Conservation (phyloP, 2,888 invertebrate genomes). For the Brachypalpus laphriformis region DNA sequence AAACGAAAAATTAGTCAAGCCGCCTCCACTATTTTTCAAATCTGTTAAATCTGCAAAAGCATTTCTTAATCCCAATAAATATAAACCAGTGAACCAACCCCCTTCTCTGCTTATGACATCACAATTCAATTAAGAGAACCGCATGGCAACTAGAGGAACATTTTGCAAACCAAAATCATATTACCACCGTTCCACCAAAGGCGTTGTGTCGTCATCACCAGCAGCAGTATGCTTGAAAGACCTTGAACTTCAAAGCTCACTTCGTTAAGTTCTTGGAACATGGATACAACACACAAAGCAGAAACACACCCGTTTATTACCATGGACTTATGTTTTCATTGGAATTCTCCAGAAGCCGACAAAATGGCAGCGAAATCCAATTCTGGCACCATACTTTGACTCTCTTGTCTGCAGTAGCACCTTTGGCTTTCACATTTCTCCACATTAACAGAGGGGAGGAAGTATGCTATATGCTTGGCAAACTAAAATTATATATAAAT, state of each 20-base stretch:
- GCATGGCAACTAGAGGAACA: conserved; percentile 12
- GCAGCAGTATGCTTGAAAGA: conserved; percentile 2
- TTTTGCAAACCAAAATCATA: neutral
- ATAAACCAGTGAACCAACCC: neutral
- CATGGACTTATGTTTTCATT: conserved; percentile 21
- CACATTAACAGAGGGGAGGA: neutral
- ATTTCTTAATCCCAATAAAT: neutral
- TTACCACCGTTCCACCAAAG: neutral
- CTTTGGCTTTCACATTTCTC: neutral
- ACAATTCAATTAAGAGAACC: conserved; percentile 22
- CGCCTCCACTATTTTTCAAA: no score
- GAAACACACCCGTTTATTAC: conserved; percentile 10
- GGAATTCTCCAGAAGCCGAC: conserved; percentile 8
- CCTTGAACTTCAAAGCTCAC: conserved; percentile 46
- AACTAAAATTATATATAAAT: conserved; percentile 3
- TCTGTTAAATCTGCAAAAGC: neutral
- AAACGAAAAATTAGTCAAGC: no score
- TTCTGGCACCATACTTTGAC: conserved; percentile 7
- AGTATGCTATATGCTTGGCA: conserved; percentile 18
- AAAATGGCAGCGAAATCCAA: neutral
- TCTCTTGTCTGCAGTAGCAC: neutral
- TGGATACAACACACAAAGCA: neutral
- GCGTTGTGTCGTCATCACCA: neutral
- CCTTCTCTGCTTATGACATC: neutral
- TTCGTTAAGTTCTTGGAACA: neutral